Conservation (phyloP, 2,113 vertebrate species). For the Pelusios castaneus region DNA sequence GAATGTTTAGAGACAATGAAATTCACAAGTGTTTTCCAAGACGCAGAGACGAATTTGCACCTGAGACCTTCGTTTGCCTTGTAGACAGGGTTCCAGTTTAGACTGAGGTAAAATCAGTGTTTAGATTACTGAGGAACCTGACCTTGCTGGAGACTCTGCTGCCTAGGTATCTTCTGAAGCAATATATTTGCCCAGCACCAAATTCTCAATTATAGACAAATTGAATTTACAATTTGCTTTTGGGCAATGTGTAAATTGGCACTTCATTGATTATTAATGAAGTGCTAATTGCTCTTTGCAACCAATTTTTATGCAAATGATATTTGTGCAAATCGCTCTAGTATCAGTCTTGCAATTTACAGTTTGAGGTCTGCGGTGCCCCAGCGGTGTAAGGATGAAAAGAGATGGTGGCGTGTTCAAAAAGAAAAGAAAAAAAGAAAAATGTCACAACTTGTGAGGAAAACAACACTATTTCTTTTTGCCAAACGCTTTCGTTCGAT, state of each 20-base stretch:
- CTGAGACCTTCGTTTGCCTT: not conserved
- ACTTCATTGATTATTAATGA: conserved; percentile 86
- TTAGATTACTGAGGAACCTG: not conserved
- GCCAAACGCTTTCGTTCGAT: conserved; percentile 8
- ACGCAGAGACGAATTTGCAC: not conserved
- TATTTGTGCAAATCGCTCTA: conserved; percentile 50
- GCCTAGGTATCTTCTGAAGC: conserved; percentile 52
- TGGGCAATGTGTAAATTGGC: conserved; percentile 82
- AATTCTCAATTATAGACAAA: conserved; percentile 73
- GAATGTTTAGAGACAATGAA: not conserved
- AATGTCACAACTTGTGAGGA: conserved; percentile 69
- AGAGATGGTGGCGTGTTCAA: conserved; percentile 69
- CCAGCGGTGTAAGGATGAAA: conserved; percentile 53
- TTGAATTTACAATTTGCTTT: conserved; percentile 80
- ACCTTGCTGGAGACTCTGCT: not conserved
- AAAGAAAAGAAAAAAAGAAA: conserved; percentile 31
- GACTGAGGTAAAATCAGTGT: fast-evolving
- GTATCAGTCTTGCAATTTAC: conserved; percentile 75
- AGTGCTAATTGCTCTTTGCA: conserved; percentile 84
- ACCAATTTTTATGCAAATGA: conserved; percentile 78
- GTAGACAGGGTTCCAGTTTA: not conserved
- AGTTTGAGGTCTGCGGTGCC: conserved; percentile 67
- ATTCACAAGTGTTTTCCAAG: not conserved
- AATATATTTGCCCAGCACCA: conserved; percentile 59
- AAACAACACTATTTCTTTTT: conserved; percentile 56